Percentiles rank a stretch among this genome's conserved stretches.
Conservation (phyloP, 2,888 invertebrate genomes). For the Coenonympha glycerion region DNA sequence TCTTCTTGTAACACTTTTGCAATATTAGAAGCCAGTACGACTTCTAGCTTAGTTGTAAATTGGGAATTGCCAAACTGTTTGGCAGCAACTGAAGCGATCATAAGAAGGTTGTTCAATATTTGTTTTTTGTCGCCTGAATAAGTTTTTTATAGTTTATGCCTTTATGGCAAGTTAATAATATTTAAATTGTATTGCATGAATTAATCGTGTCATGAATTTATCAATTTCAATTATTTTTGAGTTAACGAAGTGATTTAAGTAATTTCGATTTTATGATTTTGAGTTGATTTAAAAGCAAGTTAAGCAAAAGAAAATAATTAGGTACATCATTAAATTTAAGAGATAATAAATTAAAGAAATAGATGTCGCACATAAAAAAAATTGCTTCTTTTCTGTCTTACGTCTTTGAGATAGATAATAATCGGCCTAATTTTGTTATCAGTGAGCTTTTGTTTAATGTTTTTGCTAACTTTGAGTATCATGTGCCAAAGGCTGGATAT, state of each 20-base stretch:
- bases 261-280: too few species aligned
- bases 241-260: too few species aligned
- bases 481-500: constrained; percentile 2
- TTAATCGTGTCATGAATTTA: not conserved
- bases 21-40: constrained; percentile 12
- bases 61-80: constrained; percentile 19
- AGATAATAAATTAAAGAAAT: too few species aligned
- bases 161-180: not conserved
- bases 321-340: too few species aligned
- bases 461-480: not conserved
- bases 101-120: constrained; percentile 19
- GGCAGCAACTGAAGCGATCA: constrained; percentile 22
- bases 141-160: not conserved
- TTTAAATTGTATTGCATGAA: not conserved
- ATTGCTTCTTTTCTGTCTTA: too few species aligned
- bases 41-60: constrained; percentile 17
- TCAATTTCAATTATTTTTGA: not conserved
- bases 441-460: not conserved
- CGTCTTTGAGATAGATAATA: not conserved
- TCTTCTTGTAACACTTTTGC: constrained; percentile 19
- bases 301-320: too few species aligned
- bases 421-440: constrained; percentile 12
- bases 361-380: too few species aligned
- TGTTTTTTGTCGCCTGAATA: constrained; percentile 6
- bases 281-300: too few species aligned